A percentile compares a stretch with the other conserved stretches of the same genome.
Conservation (phyloP, 2,797 vertebrate species). For the Nasua narica region DNA sequence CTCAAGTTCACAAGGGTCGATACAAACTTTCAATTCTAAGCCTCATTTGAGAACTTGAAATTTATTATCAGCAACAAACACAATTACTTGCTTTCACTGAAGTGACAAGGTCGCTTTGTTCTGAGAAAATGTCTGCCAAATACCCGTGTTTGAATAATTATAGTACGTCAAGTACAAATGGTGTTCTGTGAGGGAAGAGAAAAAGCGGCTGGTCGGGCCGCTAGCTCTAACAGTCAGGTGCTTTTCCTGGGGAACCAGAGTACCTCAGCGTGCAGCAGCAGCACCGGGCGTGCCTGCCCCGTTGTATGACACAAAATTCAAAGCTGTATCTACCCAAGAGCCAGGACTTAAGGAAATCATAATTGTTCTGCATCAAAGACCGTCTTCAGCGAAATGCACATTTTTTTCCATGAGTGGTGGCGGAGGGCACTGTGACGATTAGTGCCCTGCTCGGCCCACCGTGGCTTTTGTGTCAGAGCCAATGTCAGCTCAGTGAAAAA, state of each 20-base stretch:
- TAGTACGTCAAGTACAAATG: neutral
- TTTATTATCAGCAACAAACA: neutral
- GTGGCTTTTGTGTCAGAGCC: neutral
- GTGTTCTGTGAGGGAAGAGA: neutral
- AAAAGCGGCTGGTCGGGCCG: neutral
- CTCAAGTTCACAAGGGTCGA: neutral
- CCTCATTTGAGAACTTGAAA: neutral
- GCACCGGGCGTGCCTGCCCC: rapidly evolving
- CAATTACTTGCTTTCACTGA: neutral
- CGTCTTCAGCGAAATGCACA: rapidly evolving
- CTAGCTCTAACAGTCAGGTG: rapidly evolving
- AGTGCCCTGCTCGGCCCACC: neutral
- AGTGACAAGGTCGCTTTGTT: neutral
- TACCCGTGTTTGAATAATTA: neutral
- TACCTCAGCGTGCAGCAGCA: neutral
- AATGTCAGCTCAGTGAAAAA: neutral
- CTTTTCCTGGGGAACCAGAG: neutral
- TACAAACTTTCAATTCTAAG: neutral
- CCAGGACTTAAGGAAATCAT: neutral
- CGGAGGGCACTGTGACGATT: rapidly evolving
- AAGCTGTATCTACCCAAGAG: neutral
- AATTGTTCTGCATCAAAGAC: neutral
- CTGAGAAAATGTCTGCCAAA: neutral
- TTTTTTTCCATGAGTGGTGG: neutral
- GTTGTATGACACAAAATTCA: neutral